phyloP scores from a whole-genome alignment of 2,888 invertebrate genomes.

The Hoplodrina ambigua region DNA sequence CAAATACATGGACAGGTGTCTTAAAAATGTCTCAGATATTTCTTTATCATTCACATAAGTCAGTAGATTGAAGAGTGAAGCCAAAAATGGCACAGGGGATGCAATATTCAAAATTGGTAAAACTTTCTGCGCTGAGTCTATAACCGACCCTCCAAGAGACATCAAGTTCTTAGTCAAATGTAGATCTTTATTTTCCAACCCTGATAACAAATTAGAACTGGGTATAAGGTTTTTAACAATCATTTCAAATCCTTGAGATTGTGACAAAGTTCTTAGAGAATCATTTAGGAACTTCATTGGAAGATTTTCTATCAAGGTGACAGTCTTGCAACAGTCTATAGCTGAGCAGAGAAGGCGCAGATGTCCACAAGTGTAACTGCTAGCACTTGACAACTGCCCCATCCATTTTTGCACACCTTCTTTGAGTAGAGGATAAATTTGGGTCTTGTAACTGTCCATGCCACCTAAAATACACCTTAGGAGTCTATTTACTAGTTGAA shows the following conservation, averaged over 20 bases:
- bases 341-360: slow-evolving; percentile 80
- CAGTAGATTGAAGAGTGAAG: slow-evolving; percentile 81
- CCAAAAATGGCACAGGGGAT: slow-evolving; percentile 83
- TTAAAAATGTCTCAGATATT: slow-evolving; percentile 81
- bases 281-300: slow-evolving; percentile 77
- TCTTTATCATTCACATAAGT: slow-evolving; percentile 74
- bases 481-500: slow-evolving; percentile 84
- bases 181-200: slow-evolving; percentile 77
- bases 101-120: slow-evolving; percentile 78
- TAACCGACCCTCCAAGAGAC: slow-evolving; percentile 76
- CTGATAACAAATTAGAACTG: slow-evolving; percentile 85
- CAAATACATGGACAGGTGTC: slow-evolving; percentile 83
- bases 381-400: slow-evolving; percentile 79
- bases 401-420: slow-evolving; percentile 88
- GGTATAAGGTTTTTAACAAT: slow-evolving; percentile 80
- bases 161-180: slow-evolving; percentile 80
- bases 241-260: slow-evolving; percentile 84
- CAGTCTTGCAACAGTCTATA: slow-evolving; percentile 81
- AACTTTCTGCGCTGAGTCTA: slow-evolving; percentile 80
- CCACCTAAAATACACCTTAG: slow-evolving; percentile 70
- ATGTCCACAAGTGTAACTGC: slow-evolving; percentile 85
- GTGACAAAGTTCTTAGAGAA: slow-evolving; percentile 76
- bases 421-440: slow-evolving; percentile 81
- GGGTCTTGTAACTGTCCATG: slow-evolving; percentile 74
- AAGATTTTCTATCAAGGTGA: slow-evolving; percentile 75